Evolutionary conservation across 2,113 vertebrate species (phyloP), one percentile per base, ranked within the genome.

Genomic region (Pterophyllum scalare): DNA sequence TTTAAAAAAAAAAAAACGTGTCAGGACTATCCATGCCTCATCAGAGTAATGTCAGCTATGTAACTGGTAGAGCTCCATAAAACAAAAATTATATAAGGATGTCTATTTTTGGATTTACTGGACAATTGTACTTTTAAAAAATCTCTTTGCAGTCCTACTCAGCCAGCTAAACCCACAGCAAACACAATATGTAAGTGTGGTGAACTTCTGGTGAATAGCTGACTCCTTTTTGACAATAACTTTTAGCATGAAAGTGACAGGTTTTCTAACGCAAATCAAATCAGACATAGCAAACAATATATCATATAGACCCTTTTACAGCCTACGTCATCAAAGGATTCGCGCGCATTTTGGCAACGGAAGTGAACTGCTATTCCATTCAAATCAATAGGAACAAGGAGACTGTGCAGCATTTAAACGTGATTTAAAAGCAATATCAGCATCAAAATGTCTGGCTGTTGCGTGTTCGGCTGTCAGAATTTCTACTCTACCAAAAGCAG

Each of bases 161-260:
- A 86, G 75, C 86, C 83, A 82, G 90, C 91, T 82, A 9, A 85
- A 76, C 79, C 78, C 76, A 79, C 19, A 13, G 2, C 64, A n/a
- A 57, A 77, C 86, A 76, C 28, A 46, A 72, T 70, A 81, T 9
- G n/a, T 28, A 40, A 59, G 40, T 19, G 9, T 33, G 26, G 78
- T 40, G 77, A 28, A 28, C 5, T 28, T 28, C 61, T 35, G 13
- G 14, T 19, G 24, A 85, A 40, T 26, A 22, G 31, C 12, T 56
- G 38, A 79, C 19, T 11, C 2, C 9, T 33, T 86, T 62, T 67
- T 57, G 26, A 15, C 40, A 70, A 49, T 49, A 46, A 4, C 22
- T 46, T 43, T 22, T 4, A 22, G 20, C 10, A n/a, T n/a, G 20
- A 56, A 56, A 22, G 54, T 2, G 20, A 22, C 54, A 4, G 11